Evolutionary conservation across 2,888 invertebrate species (phyloP), one percentile per base, ranked within the genome.

Genomic region (Drosophila subquinaria): DNA sequence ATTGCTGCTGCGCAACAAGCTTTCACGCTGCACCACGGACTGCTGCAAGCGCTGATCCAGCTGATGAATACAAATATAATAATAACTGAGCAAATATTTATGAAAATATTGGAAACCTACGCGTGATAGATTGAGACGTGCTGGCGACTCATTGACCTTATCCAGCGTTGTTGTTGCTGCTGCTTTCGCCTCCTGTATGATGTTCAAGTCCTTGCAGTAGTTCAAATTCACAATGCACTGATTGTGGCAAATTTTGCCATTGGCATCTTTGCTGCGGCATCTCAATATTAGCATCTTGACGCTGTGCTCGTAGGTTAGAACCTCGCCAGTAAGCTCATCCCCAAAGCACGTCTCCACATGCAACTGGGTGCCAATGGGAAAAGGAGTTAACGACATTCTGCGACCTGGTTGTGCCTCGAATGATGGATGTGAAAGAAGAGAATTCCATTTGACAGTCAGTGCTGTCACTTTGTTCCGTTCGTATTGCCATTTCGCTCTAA

Each of bases 161-260:
- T 71, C 74, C n/a, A 43, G 3, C 0, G 61, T 6, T 36, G 38
- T 1, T n/a, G 47, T 17, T n/a, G 56, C 2, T 0, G 61, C 3
- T 27, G 36, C 1, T n/a, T 48, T 30, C 11, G 55, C 35, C 47
- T 85, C 86, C 6, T 53, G 43, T 8, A 82, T 5, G 2, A 82
- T 76, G 5, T 67, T 27, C 15, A 85, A 40, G 11, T 64, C 61
- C 15, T 62, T 63, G 78, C 82, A 80, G 30, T 62, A 63, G 33
- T 53, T 17, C n/a, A 85, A 66, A 48, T 82, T 82, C 0, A 85
- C 51, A n/a, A 82, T 78, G 20, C 51, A 57, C 20, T 40, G 45
- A 23, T 36, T 66, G 61, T 36, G 23, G 35, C 47, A 35, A 2
- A 17, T 10, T 27, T 36, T 57, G 10, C 76, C 82, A 0, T 48